phyloP scores from a whole-genome alignment of 2,113 vertebrate species.

The Grammomys surdaster region DNA sequence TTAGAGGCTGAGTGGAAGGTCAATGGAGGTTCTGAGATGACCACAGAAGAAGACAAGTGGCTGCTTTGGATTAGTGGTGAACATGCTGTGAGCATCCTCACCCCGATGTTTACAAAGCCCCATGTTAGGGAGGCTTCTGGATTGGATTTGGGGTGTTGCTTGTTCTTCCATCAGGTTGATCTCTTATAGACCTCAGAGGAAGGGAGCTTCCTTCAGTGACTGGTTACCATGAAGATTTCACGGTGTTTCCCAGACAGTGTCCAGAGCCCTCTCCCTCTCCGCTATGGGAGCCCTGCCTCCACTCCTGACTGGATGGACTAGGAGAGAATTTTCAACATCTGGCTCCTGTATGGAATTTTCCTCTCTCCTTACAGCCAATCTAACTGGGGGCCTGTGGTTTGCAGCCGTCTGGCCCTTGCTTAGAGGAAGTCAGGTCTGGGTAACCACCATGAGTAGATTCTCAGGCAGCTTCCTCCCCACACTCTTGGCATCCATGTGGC shows the following conservation, averaged over 20 bases:
- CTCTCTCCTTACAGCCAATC: not conserved
- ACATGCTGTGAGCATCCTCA: not conserved
- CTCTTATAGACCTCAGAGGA: not conserved
- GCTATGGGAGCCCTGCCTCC: not conserved
- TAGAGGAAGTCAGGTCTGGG: not conserved
- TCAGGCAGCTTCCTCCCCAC: conserved; percentile 24
- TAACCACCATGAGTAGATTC: not conserved
- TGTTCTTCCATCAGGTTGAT: not conserved
- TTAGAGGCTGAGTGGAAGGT: too few species aligned
- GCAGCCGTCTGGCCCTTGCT: not conserved
- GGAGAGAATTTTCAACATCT: not conserved
- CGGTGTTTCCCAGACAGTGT: not conserved
- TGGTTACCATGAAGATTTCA: not conserved
- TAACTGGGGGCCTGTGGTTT: not conserved
- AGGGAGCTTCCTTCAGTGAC: not conserved
- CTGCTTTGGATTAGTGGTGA: not conserved
- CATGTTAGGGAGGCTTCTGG: not conserved
- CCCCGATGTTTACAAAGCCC: not conserved
- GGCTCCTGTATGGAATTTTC: not conserved
- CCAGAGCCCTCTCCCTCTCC: not conserved
- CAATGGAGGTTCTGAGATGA: not conserved
- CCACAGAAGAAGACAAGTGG: not conserved
- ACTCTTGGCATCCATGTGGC: conserved; percentile 66
- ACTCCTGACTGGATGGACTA: not conserved
- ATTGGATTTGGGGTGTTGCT: not conserved